Percentiles rank a stretch among this genome's conserved stretches.
Conservation (phyloP, 2,113 vertebrate species). For the Gobio gobio region DNA sequence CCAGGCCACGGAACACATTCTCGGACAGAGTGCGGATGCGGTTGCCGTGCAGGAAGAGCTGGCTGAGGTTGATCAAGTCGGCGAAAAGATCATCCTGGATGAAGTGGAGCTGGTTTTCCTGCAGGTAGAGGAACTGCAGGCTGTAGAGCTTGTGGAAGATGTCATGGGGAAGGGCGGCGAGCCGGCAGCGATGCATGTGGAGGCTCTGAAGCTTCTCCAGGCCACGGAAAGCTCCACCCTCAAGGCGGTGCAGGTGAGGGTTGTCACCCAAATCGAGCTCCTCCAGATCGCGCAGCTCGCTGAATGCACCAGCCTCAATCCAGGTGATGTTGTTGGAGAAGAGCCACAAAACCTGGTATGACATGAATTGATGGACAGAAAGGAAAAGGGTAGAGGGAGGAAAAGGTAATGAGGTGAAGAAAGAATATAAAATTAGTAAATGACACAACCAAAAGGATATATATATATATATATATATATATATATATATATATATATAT, state of each 20-base stretch:
- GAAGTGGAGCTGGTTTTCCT: slow-evolving; percentile 94
- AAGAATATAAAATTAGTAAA: slow-evolving; percentile 9
- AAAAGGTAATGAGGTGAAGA: not conserved
- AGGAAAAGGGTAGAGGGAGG: not conserved
- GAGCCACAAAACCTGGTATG: slow-evolving; percentile 87
- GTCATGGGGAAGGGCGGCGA: slow-evolving; percentile 87
- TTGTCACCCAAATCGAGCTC: slow-evolving; percentile 97
- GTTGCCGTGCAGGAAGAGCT: slow-evolving; percentile 95
- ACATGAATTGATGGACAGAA: not conserved
- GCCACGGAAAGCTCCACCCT: slow-evolving; percentile 92
- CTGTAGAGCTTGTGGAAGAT: slow-evolving; percentile 94
- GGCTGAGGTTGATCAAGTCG: slow-evolving; percentile 94
- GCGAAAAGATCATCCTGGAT: slow-evolving; percentile 96
- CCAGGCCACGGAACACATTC: slow-evolving; percentile 89
- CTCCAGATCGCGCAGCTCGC: slow-evolving; percentile 92
- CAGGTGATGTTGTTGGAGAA: slow-evolving; percentile 97
- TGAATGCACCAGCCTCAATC: slow-evolving; percentile 93
- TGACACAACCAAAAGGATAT: not conserved
- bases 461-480: no score
- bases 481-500: no score
- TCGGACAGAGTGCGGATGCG: slow-evolving; percentile 90
- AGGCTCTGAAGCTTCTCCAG: slow-evolving; percentile 93
- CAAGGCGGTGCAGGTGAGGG: slow-evolving; percentile 86
- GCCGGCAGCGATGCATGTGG: slow-evolving; percentile 93
- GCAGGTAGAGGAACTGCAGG: slow-evolving; percentile 97